Base-by-base conservation (phyloP, 2,797 vertebrate genomes). In the Varecia variegata region DNA sequence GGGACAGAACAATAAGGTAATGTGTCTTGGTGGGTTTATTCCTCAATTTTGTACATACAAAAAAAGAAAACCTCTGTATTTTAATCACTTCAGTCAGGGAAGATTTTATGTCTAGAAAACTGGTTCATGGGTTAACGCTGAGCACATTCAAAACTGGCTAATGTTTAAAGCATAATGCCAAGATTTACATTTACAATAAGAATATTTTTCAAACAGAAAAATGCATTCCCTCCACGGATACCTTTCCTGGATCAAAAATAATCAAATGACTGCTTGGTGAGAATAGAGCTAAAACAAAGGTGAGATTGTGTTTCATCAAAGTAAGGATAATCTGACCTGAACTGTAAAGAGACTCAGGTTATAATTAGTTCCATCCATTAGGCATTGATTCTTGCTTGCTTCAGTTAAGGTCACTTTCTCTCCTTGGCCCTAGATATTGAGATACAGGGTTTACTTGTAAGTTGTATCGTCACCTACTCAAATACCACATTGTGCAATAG, bases 341-440 rank as follows among this genome's bases (percentile, higher is more conserved):
- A 90, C 32, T 60, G 23, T 76, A 90, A 45, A 68, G n/a, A 93
- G 5, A 89, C 13, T 62, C 35, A 58, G 30, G 52, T 79, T 70
- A 88, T 52, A 92, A 86, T 88, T 94, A 94, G 52, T 97, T 95
- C n/a, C 54, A 84, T 65, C 35, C 60, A 67, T 76, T 95, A 88
- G 35, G 18, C 73, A 93, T 38, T 70, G 67, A 94, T 93, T 92
- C 54, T 81, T 82, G 20, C n/a, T 71, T 54, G 67, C 35, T 88
- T 93, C 73, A 70, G n/a, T 92, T 52, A 93, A 73, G 52, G 45
- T 88, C 43, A 90, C 35, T 95, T 93, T 96, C 79, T 91, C 83
- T 67, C 20, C 17, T 95, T 94, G 62, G 18, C 11, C 23, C 14
- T 67, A 91, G 32, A 62, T 95, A 86, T 32, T 74, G 65, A 95